Evolutionary conservation across 2,113 vertebrate species (phyloP).

Genomic region (Nyctereutes procyonoides): DNA sequence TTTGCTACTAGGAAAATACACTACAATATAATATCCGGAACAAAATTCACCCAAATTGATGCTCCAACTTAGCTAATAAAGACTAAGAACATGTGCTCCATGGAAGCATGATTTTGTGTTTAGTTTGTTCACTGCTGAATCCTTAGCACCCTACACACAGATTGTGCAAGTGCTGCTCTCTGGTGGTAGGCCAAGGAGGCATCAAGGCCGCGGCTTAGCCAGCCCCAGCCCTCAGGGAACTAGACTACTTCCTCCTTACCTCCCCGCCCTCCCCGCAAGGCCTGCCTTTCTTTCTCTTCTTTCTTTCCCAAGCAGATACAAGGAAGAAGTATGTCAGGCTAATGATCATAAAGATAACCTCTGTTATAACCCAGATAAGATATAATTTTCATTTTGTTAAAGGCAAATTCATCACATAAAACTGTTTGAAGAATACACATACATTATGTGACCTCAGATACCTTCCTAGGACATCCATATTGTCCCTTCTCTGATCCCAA

Average conservation of each 20-base stretch:
- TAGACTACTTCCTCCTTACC: neutral
- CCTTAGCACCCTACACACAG: neutral
- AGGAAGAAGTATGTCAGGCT: neutral
- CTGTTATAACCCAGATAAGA: neutral
- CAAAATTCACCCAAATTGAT: neutral
- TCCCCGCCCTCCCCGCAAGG: rapidly evolving
- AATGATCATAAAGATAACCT: neutral
- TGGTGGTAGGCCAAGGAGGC: neutral
- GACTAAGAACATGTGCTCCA: neutral
- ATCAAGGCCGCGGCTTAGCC: neutral
- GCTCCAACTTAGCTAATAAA: neutral
- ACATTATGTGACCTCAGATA: neutral
- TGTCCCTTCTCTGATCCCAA: neutral
- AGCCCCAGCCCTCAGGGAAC: neutral
- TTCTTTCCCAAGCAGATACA: neutral
- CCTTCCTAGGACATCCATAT: neutral
- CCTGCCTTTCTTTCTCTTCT: neutral
- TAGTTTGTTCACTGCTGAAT: neutral
- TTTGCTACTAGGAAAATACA: neutral
- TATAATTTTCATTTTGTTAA: neutral
- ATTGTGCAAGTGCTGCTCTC: neutral
- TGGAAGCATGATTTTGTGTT: neutral
- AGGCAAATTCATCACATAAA: neutral
- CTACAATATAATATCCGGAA: neutral
- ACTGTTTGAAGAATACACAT: neutral